phyloP scores from a whole-genome alignment of 2,797 vertebrate species.

The Syngnathus acus region DNA sequence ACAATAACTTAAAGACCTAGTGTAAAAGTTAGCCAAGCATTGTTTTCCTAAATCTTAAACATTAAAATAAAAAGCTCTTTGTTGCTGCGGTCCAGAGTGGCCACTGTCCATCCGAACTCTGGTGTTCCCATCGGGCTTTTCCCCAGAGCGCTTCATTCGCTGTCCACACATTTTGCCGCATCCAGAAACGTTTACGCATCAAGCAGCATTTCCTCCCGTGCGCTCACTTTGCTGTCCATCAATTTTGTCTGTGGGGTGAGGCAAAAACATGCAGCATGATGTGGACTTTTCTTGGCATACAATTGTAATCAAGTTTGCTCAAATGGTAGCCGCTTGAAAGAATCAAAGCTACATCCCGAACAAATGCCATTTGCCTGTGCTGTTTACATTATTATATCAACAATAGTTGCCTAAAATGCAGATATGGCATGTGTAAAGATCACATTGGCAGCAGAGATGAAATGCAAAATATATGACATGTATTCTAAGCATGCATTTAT shows the following conservation, averaged over 20 bases:
- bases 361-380: too few relatives aligned
- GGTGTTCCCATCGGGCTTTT: conserved; percentile 54
- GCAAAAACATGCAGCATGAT: neutral
- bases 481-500: too few relatives aligned
- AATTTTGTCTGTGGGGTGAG: conserved; percentile 49
- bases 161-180: conserved; percentile 41
- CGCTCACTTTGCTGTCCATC: conserved; percentile 62
- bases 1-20: neutral
- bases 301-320: neutral
- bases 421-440: too few relatives aligned
- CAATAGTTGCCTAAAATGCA: too few relatives aligned
- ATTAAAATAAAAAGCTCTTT: neutral
- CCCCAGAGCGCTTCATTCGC: conserved; percentile 54
- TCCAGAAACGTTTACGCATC: conserved; percentile 13
- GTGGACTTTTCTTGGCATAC: neutral
- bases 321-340: neutral
- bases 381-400: too few relatives aligned
- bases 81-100: conserved; percentile 24
- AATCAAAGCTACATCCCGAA: too few relatives aligned
- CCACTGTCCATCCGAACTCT: conserved; percentile 48
- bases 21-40: neutral
- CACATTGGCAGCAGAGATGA: too few relatives aligned
- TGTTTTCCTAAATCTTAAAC: neutral
- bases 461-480: too few relatives aligned
- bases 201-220: neutral